Base-by-base conservation (phyloP, 2,797 vertebrate genomes). In the Liparis tanakae region DNA sequence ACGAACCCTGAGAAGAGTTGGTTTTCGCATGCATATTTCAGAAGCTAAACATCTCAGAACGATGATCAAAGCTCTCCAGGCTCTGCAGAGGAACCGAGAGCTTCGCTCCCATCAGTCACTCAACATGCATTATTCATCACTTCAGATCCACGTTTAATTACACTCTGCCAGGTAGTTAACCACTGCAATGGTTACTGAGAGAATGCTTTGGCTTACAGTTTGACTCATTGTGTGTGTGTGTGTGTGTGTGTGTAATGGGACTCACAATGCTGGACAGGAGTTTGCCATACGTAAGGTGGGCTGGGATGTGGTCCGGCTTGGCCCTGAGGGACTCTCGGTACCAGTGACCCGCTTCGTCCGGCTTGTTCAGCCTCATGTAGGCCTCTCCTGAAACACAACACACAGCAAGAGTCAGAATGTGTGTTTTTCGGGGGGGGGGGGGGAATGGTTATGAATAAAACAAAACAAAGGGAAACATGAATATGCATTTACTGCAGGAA, bases 211-310 rank as follows among this genome's bases (percentile, higher is more conserved):
- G 6, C 51, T 53, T 8, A 48, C 53, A 20, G 2, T 30, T 2
- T 30, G 25, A 30, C 25, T 30, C 25, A 30, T 30, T 39, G 39
- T 39, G 39, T 10, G 39, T 39, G 25, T 30, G 25, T 9, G 37
- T 54, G 25, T 37, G 33, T 71, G n/a, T 48, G n/a, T 37, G n/a
- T 71, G 22, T 61, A 1, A 10, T 3, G 6, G 34, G 59, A 92
- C 96, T 94, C 84, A 98, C 97, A 37, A 88, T 96, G 70, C 96
- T 87, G 76, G 97, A 96, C 60, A 98, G 91, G 4, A 98, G 94
- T 64, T 98, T 98, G 65, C 96, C 97, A 0, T 97, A 98, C 10
- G 97, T 98, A 67, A 98, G 96, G 84, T 98, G 97, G 34, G 97
- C 97, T 18, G 97, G 97, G 67, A 98, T 96, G 67, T 98, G 97